A percentile compares a stretch with the other conserved stretches of the same genome.
Evolutionary conservation across 2,797 vertebrate species (phyloP).

Genomic region (Steatocranus sp.): DNA sequence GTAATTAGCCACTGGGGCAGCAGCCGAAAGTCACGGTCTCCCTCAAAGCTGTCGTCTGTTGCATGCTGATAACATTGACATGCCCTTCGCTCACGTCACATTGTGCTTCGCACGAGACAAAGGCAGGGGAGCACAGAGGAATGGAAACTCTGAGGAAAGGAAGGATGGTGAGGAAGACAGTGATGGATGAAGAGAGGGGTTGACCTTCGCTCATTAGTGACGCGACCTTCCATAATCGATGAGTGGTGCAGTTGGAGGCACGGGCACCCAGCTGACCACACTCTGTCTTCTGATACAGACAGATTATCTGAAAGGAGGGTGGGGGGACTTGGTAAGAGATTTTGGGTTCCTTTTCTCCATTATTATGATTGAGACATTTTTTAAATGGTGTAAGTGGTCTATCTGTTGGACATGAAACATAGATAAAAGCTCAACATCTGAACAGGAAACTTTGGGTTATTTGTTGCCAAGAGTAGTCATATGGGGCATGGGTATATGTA

Average conservation of each 20-base stretch:
- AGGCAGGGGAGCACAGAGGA: neutral
- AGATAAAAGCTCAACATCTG: neutral
- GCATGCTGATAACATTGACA: constrained; percentile 69
- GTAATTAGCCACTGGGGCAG: constrained; percentile 64
- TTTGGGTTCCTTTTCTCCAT: neutral
- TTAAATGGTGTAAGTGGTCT: neutral
- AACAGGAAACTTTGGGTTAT: neutral
- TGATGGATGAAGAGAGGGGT: constrained; percentile 53
- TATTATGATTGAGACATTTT: neutral
- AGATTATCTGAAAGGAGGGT: neutral
- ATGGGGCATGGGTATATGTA: neutral
- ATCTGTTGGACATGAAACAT: neutral
- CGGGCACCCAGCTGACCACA: constrained; percentile 4
- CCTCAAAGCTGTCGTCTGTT: constrained; percentile 63
- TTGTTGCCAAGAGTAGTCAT: neutral
- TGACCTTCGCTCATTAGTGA: constrained; percentile 61
- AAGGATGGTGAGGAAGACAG: constrained; percentile 30
- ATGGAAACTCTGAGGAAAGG: constrained; percentile 1
- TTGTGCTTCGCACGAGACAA: constrained; percentile 35
- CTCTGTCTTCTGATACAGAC: neutral
- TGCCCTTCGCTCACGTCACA: constrained; percentile 41
- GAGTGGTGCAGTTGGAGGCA: constrained; percentile 22
- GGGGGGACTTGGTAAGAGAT: neutral
- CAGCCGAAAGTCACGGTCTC: constrained; percentile 49
- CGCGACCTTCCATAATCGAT: constrained; percentile 52